Conservation (phyloP, 2,797 vertebrate species). For the Acanthurus tractus region DNA sequence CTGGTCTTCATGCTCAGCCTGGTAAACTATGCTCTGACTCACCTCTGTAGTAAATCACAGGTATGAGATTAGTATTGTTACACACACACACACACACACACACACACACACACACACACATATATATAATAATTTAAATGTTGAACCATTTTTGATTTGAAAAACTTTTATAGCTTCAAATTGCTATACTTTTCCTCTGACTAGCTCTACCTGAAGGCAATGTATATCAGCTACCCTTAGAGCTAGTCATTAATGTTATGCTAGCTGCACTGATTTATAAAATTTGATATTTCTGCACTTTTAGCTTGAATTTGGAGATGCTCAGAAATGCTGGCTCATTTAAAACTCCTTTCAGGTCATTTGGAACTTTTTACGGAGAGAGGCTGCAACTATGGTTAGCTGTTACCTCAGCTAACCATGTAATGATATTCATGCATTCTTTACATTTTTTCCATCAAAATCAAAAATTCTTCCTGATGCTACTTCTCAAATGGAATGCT, state of each 20-base stretch:
- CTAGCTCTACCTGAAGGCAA: not conserved
- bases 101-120: too few species aligned
- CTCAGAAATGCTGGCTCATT: not conserved
- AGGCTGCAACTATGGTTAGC: too few species aligned
- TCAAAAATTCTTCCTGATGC: not conserved
- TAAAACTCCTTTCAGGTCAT: not conserved
- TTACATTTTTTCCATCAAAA: not conserved
- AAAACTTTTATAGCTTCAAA: not conserved
- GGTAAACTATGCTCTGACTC: not conserved
- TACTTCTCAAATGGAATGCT: not conserved
- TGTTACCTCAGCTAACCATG: not conserved
- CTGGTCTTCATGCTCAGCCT: not conserved
- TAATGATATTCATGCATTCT: not conserved
- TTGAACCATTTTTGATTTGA: too few species aligned
- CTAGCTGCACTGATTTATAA: not conserved
- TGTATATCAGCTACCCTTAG: not conserved
- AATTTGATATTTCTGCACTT: not conserved
- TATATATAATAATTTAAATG: too few species aligned
- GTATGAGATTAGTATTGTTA: too few species aligned
- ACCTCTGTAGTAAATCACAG: not conserved
- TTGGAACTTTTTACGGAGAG: not conserved
- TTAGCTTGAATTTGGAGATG: not conserved
- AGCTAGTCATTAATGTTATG: not conserved
- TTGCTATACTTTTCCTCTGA: not conserved
- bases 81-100: too few species aligned